Conservation (phyloP, 1,140 invertebrate genomes). For the Cotesia vestalis region DNA sequence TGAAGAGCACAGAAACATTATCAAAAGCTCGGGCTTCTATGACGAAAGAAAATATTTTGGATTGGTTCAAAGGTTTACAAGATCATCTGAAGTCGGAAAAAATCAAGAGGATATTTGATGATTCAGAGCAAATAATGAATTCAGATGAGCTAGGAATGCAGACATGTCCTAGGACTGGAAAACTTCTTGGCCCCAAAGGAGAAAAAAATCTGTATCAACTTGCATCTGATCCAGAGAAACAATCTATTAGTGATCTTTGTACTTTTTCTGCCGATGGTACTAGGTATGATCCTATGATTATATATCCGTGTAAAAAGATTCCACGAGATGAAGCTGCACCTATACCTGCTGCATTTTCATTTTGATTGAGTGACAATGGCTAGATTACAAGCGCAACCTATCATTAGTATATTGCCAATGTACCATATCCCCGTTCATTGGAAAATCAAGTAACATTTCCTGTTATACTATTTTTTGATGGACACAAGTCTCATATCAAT, state of each 20-base stretch:
- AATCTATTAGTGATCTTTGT: conserved; percentile 52
- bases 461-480: conserved; percentile 49
- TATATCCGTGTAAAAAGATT: conserved; percentile 47
- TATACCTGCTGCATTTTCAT: conserved; percentile 41
- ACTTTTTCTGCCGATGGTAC: conserved; percentile 46
- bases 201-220: conserved; percentile 54
- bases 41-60: conserved; percentile 46
- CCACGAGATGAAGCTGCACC: conserved; percentile 33
- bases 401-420: conserved; percentile 51
- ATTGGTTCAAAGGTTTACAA: conserved; percentile 45
- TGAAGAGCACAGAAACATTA: conserved; percentile 51
- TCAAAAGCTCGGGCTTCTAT: conserved; percentile 48
- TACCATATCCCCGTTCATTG: conserved; percentile 46
- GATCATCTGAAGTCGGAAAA: conserved; percentile 37
- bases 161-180: conserved; percentile 52
- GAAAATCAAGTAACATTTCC: conserved; percentile 45
- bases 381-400: conserved; percentile 50
- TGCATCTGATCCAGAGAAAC: conserved; percentile 50
- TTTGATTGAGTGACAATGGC: conserved; percentile 45
- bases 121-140: conserved; percentile 50
- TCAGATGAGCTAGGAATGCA: conserved; percentile 53
- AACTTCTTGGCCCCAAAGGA: conserved; percentile 49
- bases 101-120: conserved; percentile 35
- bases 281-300: conserved; percentile 46
- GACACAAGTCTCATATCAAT: conserved; percentile 31